Evolutionary conservation across 2,888 invertebrate genomes (phyloP), one percentile per base, ranked within the genome.

Genomic region (Ophion ventricosus): DNA sequence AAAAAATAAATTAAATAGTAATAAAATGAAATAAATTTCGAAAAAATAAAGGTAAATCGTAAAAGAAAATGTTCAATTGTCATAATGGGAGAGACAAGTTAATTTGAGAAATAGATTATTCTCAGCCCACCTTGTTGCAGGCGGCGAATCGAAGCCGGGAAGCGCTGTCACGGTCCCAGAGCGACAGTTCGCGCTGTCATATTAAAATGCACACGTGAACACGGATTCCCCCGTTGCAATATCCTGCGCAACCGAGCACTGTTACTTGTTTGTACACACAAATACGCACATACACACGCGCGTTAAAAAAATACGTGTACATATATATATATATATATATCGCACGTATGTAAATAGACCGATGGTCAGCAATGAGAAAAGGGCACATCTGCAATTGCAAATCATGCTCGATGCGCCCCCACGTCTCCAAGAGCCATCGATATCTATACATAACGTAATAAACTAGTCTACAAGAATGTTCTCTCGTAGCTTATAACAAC

Each of bases 161-260:
- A 84, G 75, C 81, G 74, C 78, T 84, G 84, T 84, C 81, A 84
- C 81, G 78, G 78, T 75, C 70, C 75, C 17, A 35, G 20, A 82
- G 56, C 59, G 81, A 79, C 78, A 75, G 75, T 69, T 49, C 75
- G 78, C 59, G 76, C 69, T 74, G 78, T 82, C 81, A 84, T 84
- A 59, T 84, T 81, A 72, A 74, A 80, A 77, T 25, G n/a, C 40
- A 67, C 77, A 75, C 78, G 69, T 69, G 75, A 83, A 75, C 64
- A 43, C 43, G 66, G 56, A 40, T 3, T 61, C 70, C 56, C 56
- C 67, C 56, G 78, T 69, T 40, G 57, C 54, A 69, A 54, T 67
- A 40, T 61, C 78, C 54, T 72, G 64, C 40, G 49, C 63, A 72
- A 77, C 29, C 73, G 67, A 49, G 49, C 64, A 75, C 78, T 25